Conservation (phyloP, 30 jellyfish, hydroid and myxozoan genomes). For the Turritopsis dohrnii region DNA sequence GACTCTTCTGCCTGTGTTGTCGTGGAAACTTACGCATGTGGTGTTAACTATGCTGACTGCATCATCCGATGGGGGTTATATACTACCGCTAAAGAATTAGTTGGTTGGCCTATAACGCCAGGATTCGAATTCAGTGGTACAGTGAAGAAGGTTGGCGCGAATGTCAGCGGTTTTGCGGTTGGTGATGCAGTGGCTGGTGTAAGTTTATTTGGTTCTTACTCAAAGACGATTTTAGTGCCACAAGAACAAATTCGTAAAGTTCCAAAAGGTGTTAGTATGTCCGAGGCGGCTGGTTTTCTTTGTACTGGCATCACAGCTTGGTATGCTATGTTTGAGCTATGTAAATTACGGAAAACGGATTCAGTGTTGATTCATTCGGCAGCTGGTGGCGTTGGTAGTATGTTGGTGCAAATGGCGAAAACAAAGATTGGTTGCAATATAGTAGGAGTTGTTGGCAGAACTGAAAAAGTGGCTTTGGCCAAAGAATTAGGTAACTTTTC, state of each 20-base stretch:
- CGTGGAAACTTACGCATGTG: constrained; percentile 58
- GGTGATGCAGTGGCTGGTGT: constrained; percentile 87
- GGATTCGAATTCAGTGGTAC: constrained; percentile 93
- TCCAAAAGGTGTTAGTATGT: constrained; percentile 48
- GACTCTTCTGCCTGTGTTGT: constrained; percentile 19
- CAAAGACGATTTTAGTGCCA: constrained; percentile 55
- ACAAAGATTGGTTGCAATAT: constrained; percentile 56
- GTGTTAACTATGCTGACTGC: constrained; percentile 80
- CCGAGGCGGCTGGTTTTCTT: constrained; percentile 81
- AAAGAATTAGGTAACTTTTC: constrained; percentile 24
- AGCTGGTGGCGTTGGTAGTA: constrained; percentile 94
- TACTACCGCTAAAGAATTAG: constrained; percentile 65
- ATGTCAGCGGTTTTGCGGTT: constrained; percentile 46
- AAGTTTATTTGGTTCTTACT: constrained; percentile 74
- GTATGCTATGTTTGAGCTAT: constrained; percentile 80
- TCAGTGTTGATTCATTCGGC: constrained; percentile 71
- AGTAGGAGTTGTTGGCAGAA: constrained; percentile 82
- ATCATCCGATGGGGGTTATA: constrained; percentile 70
- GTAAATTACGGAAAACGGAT: constrained; percentile 69
- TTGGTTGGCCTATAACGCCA: constrained; percentile 97
- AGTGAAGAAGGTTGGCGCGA: constrained; percentile 52
- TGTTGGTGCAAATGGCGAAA: constrained; percentile 82
- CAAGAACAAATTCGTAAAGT: constrained; percentile 47
- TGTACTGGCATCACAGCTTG: constrained; percentile 85
- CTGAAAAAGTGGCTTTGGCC: constrained; percentile 56